Percentiles rank a stretch among this genome's conserved stretches.
phyloP scores from a whole-genome alignment of 2,113 vertebrate genomes.

The Antigone vipio region DNA sequence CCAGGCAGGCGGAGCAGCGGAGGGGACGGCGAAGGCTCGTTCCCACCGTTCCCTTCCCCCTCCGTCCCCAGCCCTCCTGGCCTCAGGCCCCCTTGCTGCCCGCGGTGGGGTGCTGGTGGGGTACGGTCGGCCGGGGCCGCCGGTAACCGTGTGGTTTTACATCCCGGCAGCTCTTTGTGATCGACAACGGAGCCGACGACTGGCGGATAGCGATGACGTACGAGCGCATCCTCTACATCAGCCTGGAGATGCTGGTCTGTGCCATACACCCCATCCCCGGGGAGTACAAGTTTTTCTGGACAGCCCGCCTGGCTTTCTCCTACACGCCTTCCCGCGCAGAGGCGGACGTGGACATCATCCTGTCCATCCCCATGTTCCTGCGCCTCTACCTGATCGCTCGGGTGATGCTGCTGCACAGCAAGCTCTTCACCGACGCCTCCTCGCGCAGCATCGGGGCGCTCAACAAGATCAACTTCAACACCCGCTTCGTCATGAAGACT shows the following conservation, averaged over 20 bases:
- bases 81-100: not conserved
- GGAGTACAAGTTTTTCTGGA: constrained; percentile 97
- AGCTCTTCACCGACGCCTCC: constrained; percentile 89
- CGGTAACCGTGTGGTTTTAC: not conserved
- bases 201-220: constrained; percentile 99
- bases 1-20: not conserved
- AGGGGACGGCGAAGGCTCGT: not conserved
- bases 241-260: constrained; percentile 96
- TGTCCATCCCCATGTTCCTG: constrained; percentile 98
- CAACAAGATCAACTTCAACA: constrained; percentile 98
- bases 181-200: constrained; percentile 97
- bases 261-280: constrained; percentile 96
- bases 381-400: constrained; percentile 97
- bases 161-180: constrained; percentile 87
- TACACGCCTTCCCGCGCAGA: constrained; percentile 90
- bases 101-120: not conserved
- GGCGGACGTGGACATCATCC: constrained; percentile 97
- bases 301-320: constrained; percentile 93
- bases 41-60: not conserved
- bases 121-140: not conserved
- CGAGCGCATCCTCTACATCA: constrained; percentile 92
- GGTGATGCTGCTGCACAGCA: constrained; percentile 97
- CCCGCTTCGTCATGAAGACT: constrained; percentile 98
- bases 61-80: not conserved
- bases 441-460: constrained; percentile 77